These are phyloP conservation scores for Chrysocyon brachyurus DNA, from an alignment of 2,797 vertebrate species.

Conservation along the genomic window DNA sequence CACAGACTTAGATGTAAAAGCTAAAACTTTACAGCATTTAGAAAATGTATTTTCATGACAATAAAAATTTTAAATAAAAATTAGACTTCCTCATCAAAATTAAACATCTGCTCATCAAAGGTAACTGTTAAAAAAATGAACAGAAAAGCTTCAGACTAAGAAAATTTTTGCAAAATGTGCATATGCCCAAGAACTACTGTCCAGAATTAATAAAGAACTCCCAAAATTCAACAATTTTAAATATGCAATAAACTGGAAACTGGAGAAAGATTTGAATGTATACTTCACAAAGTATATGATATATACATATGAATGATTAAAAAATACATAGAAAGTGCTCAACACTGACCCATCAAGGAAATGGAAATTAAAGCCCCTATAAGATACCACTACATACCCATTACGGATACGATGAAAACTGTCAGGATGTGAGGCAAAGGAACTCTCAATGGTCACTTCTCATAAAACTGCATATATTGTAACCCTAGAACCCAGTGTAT, in stretches of 20 bases:
- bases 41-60: background rate
- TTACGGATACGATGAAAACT: background rate
- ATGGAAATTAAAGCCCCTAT: background rate
- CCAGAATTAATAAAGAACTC: background rate
- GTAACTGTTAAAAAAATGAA: background rate
- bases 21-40: background rate
- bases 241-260: background rate
- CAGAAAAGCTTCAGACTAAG: background rate
- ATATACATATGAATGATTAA: background rate
- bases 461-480: background rate
- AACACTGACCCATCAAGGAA: background rate
- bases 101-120: slow-evolving; percentile 20
- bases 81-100: background rate
- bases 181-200: background rate
- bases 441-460: background rate
- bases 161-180: background rate
- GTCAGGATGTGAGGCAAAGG: background rate
- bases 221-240: background rate
- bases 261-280: background rate
- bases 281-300: background rate
- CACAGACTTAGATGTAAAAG: background rate
- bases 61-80: background rate
- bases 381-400: background rate
- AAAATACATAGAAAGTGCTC: background rate
- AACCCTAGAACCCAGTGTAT: background rate